phyloP scores from a whole-genome alignment of 1,140 invertebrate genomes.

The Drosophila albomicans region DNA sequence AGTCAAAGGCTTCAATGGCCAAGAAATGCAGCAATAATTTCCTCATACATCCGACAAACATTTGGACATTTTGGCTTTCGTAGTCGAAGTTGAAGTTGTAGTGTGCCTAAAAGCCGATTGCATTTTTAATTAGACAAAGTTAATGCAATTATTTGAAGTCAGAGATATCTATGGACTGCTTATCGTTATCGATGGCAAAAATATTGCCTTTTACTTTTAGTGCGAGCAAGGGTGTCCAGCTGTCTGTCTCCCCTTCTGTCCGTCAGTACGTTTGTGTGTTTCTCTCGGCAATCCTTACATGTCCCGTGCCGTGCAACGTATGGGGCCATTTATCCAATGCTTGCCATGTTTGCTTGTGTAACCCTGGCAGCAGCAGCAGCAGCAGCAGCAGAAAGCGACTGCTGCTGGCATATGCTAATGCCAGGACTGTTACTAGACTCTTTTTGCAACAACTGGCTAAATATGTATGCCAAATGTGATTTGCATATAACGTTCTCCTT shows the following conservation, averaged over 20 bases:
- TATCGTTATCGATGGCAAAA: conserved; percentile 63
- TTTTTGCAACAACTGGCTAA: conserved; percentile 68
- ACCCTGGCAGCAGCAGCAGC: conserved; percentile 40
- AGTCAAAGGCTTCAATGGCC: conserved; percentile 42
- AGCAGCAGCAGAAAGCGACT: conserved; percentile 37
- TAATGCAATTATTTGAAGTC: conserved; percentile 65
- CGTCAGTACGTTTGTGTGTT: no score
- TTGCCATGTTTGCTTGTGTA: conserved; percentile 66
- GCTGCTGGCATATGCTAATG: conserved; percentile 76
- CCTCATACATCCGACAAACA: conserved; percentile 38
- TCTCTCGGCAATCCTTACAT: conserved; percentile 45
- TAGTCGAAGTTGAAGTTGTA: no score
- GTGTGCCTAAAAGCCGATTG: conserved; percentile 73
- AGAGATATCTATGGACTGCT: conserved; percentile 41
- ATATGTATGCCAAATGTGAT: conserved; percentile 81
- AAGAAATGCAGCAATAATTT: conserved; percentile 67
- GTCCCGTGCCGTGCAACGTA: conserved; percentile 13
- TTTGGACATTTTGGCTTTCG: conserved; percentile 2
- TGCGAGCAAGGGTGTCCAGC: conserved; percentile 5
- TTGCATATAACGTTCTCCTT: conserved; percentile 75
- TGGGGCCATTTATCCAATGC: conserved; percentile 59
- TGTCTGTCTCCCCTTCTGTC: neutral
- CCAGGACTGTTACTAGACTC: conserved; percentile 43
- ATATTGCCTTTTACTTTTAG: conserved; percentile 71
- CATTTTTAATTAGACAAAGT: conserved; percentile 69